Evolutionary conservation across 2,888 invertebrate species (phyloP).

Genomic region (Perithous albicinctus): DNA sequence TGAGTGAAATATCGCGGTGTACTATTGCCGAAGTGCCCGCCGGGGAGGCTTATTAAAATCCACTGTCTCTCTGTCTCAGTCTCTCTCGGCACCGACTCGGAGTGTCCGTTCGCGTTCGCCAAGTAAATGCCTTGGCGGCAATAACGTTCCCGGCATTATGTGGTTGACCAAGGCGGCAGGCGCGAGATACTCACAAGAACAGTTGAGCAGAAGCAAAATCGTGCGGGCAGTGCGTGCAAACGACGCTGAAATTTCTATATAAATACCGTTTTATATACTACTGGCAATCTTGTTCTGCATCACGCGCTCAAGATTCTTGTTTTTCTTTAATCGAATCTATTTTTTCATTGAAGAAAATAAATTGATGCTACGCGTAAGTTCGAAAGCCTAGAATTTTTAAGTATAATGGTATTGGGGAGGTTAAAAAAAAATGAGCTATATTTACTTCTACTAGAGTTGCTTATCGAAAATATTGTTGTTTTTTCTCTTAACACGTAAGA

Average conservation of each 20-base stretch:
- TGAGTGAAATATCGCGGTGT: slow-evolving; percentile 58
- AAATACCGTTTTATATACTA: slow-evolving; percentile 19
- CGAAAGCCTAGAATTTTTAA: too few species aligned
- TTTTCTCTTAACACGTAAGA: too few species aligned
- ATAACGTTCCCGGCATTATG: slow-evolving; percentile 60
- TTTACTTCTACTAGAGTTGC: too few species aligned
- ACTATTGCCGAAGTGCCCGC: slow-evolving; percentile 49
- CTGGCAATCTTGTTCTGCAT: neutral
- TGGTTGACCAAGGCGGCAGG: slow-evolving; percentile 49
- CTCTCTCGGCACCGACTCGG: slow-evolving; percentile 13
- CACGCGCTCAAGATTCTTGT: neutral
- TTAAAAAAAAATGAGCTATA: too few species aligned
- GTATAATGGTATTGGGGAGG: too few species aligned
- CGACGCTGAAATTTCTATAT: slow-evolving; percentile 48
- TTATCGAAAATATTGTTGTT: too few species aligned
- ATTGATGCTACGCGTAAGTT: too few species aligned
- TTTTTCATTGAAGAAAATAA: neutral
- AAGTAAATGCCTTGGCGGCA: slow-evolving; percentile 54
- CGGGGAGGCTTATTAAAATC: slow-evolving; percentile 63
- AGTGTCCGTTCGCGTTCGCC: slow-evolving; percentile 15
- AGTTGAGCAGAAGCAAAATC: slow-evolving; percentile 32
- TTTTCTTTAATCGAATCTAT: neutral
- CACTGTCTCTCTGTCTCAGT: slow-evolving; percentile 49
- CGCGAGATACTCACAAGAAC: slow-evolving; percentile 1
- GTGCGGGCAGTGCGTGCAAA: slow-evolving; percentile 42